Evolutionary conservation across 2,113 vertebrate species (phyloP), one percentile per base, ranked within the genome.

Genomic region (Strix uralensis): DNA sequence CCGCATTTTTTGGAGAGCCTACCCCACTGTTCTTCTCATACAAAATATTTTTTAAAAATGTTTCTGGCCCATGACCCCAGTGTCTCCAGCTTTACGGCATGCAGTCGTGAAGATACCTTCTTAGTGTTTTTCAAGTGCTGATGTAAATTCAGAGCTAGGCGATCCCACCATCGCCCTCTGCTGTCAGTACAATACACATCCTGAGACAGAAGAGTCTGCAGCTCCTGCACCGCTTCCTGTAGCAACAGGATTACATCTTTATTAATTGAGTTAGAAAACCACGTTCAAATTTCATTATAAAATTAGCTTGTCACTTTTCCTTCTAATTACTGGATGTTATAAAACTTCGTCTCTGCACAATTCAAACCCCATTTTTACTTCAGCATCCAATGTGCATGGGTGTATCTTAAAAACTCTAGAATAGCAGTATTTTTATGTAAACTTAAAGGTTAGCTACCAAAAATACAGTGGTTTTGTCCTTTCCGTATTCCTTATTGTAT

Each of bases 161-260:
- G 98, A 86, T 99, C 99, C 99, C 99, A 99, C 99, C 99, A 99
- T 11, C 98, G 98, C 62, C 99, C 99, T 90, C 99, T 98, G 96
- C 99, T 99, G 98, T 99, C 98, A 11, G 97, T 97, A 97, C 99
- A 99, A 46, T 99, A 99, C 71, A 98, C 59, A 2, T 96, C 94
- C 96, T 99, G 99, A 40, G 97, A 96, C 81, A 99, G 94, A 47
- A 99, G 98, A 23, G 80, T 94, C 88, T 94, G 97, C 42, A 99
- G 98, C 95, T 99, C 98, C 59, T 97, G 92, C 52, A 99, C 98
- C 0, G 99, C 99, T 63, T 99, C 99, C 99, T 99, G 85, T 9
- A 58, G 57, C 26, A 81, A 93, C 4, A 71, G 25, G 44, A 66
- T 79, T 23, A 10, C 1, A 66, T 16, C 32, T 55, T 73, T 8